Conservation (phyloP, 2,888 invertebrate genomes). For the Proisotoma minuta region DNA sequence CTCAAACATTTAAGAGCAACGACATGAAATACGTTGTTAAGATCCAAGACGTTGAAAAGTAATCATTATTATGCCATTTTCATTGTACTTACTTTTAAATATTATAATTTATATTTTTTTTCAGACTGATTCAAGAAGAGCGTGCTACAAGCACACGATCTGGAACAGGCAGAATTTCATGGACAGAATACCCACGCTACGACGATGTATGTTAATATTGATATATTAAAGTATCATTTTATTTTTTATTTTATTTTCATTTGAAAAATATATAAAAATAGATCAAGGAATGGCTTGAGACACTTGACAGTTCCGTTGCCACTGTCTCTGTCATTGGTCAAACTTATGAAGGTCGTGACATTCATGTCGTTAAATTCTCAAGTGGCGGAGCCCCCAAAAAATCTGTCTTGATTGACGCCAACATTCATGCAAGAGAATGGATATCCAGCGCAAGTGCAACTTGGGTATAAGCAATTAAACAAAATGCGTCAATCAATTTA, state of each 20-base stretch:
- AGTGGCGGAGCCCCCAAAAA: constrained; percentile 23
- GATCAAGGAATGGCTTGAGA: neutral
- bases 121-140: neutral
- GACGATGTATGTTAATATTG: neutral
- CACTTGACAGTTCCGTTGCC: neutral
- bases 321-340: constrained; percentile 43
- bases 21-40: constrained; percentile 26
- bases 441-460: constrained; percentile 71
- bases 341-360: constrained; percentile 43
- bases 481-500: too few relatives aligned
- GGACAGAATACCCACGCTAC: constrained; percentile 19
- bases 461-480: too few relatives aligned
- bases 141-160: neutral
- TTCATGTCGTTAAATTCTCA: constrained; percentile 46
- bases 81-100: too few relatives aligned
- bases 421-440: constrained; percentile 67
- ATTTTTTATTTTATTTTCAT: too few relatives aligned
- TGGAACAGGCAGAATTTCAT: neutral
- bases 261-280: too few relatives aligned
- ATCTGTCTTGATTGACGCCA: constrained; percentile 30
- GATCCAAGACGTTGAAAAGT: constrained; percentile 26
- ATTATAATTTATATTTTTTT: too few relatives aligned
- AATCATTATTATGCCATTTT: too few relatives aligned
- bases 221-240: too few relatives aligned
- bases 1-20: constrained; percentile 5